Base-by-base conservation (phyloP, 2,797 vertebrate species). In the Spatula clypeata region DNA sequence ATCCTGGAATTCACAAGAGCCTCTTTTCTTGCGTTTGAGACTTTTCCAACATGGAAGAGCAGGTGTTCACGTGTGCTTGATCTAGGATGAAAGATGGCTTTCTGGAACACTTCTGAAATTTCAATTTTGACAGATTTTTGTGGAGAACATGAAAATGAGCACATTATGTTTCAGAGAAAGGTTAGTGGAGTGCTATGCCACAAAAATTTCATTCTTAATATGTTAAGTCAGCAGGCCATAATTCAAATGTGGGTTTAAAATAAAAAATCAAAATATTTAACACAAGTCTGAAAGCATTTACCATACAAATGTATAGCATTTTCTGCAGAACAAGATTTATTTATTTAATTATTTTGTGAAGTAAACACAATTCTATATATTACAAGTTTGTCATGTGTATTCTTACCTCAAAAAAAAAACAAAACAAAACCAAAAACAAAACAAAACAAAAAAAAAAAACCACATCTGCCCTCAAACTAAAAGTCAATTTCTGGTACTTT, bases 1-100 rank as follows among this genome's bases (percentile, higher is more conserved):
- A 97, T 93, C 75, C 71, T 94, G 85, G 82, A 79, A 79, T 94
- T 91, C 92, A 83, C 73, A 2, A 71, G 81, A 94, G 64, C 53
- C 42, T 92, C 70, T 72, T 77, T 79, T 79, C 60, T 76, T 75
- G 73, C 94, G 88, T 96, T 89, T 16, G 18, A 96, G 64, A 69
- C 38, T 97, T 79, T 80, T 95, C 94, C 96, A 87, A n/a, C 76
- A 73, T 88, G 90, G 92, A 88, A 81, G 88, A 97, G 94, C 97
- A 98, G 88, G 94, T 97, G 97, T 87, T 93, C 54, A 1, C 88
- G 84, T 62, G 73, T 94, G 92, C 88, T 95, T 97, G 82, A 93
- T 96, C 81, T 89, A 76, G 83, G 89, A 79, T 62, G 86, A 90
- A 75, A 14, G 17, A 79, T 73, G 77, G 19, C 19, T 81, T 79